Percentiles rank a stretch among this genome's conserved stretches.
Evolutionary conservation across 2,888 invertebrate genomes (phyloP).

Genomic region (Belgica antarctica): DNA sequence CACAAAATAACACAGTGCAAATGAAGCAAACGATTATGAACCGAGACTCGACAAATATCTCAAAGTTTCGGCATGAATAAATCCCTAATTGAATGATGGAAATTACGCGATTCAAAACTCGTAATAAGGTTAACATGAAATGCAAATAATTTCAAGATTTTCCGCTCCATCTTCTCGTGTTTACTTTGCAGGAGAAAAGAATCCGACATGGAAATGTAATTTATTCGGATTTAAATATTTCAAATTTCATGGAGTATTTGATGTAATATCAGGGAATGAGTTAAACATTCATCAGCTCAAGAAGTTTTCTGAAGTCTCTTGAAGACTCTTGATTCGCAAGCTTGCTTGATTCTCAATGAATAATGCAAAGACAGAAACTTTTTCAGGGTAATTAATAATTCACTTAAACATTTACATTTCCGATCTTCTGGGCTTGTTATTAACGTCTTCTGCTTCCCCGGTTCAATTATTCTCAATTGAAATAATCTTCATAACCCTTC

Average conservation of each 20-base stretch:
- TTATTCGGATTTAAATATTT: background rate
- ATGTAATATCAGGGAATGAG: background rate
- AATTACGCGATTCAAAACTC: background rate
- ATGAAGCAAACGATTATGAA: too few relatives aligned
- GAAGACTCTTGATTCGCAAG: background rate
- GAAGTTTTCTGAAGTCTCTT: background rate
- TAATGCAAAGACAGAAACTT: background rate
- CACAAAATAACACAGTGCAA: too few relatives aligned
- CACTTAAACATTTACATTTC: too few relatives aligned
- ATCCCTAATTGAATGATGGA: background rate
- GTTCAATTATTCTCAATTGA: slow-evolving; percentile 12
- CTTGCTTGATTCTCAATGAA: background rate
- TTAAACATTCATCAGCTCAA: too few relatives aligned
- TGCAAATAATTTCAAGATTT: slow-evolving; percentile 17
- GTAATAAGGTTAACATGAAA: background rate
- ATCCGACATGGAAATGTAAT: background rate
- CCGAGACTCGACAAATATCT: background rate
- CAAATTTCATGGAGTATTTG: background rate
- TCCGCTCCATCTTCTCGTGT: slow-evolving; percentile 6
- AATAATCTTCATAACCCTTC: background rate
- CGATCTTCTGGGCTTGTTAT: background rate
- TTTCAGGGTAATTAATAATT: background rate
- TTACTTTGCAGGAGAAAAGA: background rate
- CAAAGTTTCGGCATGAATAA: too few relatives aligned
- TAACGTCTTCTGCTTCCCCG: background rate